Conservation (phyloP, 2,888 invertebrate species). For the Hoplodrina ambigua region DNA sequence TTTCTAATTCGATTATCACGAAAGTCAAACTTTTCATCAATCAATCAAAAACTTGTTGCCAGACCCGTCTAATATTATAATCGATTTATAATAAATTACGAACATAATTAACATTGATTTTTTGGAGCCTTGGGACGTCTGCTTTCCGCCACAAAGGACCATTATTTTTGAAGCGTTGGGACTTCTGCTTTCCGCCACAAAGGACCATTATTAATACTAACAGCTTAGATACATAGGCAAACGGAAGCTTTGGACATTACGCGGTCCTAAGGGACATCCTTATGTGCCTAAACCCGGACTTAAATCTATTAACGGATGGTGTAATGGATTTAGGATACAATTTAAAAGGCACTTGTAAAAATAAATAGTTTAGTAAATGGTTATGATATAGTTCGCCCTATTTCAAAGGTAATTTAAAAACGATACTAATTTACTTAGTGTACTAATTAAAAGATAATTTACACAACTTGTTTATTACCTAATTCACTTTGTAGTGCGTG, state of each 20-base stretch:
- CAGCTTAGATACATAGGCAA: constrained; percentile 26
- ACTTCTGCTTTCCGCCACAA: not conserved
- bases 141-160: not conserved
- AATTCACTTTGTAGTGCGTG: too few relatives aligned
- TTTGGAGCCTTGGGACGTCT: not conserved
- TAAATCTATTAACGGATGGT: constrained; percentile 49
- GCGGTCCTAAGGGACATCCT: constrained; percentile 22
- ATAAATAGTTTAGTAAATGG: constrained; percentile 3
- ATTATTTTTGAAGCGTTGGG: too few relatives aligned
- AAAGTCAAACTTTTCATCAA: constrained; percentile 26
- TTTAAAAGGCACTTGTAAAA: constrained; percentile 24
- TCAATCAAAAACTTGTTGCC: constrained; percentile 28
- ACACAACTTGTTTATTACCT: too few relatives aligned
- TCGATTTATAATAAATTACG: constrained; percentile 1
- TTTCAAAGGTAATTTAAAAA: not conserved
- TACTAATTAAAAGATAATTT: too few relatives aligned
- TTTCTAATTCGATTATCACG: constrained; percentile 9
- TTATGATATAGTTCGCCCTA: not conserved
- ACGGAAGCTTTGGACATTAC: constrained; percentile 42
- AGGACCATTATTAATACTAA: constrained; percentile 21
- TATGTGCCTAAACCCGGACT: constrained; percentile 37
- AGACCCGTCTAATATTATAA: not conserved
- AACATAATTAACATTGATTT: not conserved
- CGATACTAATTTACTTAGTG: too few relatives aligned
- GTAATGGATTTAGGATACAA: constrained; percentile 48